A percentile compares a stretch with the other conserved stretches of the same genome.
Evolutionary conservation across 37 sponge, comb jelly and placozoan genomes (phyloP).

Genomic region (Ianthella basta): DNA sequence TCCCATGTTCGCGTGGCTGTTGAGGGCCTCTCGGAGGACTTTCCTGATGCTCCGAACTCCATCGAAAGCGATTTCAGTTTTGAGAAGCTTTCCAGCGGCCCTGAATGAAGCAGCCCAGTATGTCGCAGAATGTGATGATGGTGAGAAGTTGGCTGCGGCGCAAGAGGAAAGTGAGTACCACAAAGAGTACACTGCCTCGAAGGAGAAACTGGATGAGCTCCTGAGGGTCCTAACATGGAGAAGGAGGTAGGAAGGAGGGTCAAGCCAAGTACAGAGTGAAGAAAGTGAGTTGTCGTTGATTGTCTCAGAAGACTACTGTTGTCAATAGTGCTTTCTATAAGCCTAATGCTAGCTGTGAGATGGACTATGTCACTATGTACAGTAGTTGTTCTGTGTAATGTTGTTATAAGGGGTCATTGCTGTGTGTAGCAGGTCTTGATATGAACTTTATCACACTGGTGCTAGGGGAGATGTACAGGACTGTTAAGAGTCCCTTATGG

Average conservation of each 20-base stretch:
- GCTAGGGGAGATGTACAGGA: too few relatives aligned
- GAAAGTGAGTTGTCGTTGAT: constrained; percentile 1
- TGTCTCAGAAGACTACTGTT: too few relatives aligned
- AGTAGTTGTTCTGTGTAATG: too few relatives aligned
- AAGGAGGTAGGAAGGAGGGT: constrained; percentile 29
- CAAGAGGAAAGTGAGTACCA: constrained; percentile 38
- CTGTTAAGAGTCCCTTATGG: too few relatives aligned
- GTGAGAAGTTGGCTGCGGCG: constrained; percentile 23
- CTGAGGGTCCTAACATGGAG: constrained; percentile 52
- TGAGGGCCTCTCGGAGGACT: background rate
- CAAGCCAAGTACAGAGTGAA: constrained; percentile 35
- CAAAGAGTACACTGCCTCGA: constrained; percentile 36
- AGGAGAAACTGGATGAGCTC: constrained; percentile 21
- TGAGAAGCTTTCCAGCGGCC: constrained; percentile 38
- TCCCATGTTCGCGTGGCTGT: background rate
- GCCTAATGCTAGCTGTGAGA: too few relatives aligned
- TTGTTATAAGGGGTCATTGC: too few relatives aligned
- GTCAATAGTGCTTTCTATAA: too few relatives aligned
- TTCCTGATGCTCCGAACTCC: background rate
- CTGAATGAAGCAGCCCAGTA: constrained; percentile 27
- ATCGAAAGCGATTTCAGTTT: constrained; percentile 38
- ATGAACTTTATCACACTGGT: too few relatives aligned
- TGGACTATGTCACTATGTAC: too few relatives aligned
- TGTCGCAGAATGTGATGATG: background rate
- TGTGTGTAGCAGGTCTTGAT: too few relatives aligned